These are phyloP conservation scores for Drosophila prostipennis DNA, from an alignment of 2,888 invertebrate species.

Conservation along the genomic window DNA sequence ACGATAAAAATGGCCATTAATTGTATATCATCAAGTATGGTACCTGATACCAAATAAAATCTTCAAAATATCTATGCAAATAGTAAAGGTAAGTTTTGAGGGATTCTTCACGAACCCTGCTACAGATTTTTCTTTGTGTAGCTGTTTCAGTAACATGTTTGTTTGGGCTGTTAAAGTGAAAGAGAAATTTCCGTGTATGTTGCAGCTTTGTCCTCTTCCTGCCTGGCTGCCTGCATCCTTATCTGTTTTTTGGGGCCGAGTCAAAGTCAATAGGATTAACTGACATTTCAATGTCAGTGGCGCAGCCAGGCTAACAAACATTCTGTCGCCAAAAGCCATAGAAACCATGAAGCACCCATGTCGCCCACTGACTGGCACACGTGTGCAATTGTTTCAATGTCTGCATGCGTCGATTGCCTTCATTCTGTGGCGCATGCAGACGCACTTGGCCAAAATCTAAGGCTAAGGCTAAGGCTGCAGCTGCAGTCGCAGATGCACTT, in stretches of 20 bases:
- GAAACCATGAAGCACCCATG: background rate
- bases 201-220: slow-evolving; percentile 22
- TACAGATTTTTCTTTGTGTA: background rate
- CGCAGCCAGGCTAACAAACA: slow-evolving; percentile 31
- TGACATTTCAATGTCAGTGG: slow-evolving; percentile 59
- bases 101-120: no score
- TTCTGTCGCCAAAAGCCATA: background rate
- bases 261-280: slow-evolving; percentile 55
- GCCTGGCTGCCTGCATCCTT: slow-evolving; percentile 9
- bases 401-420: slow-evolving; percentile 52
- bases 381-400: slow-evolving; percentile 67
- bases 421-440: slow-evolving; percentile 53
- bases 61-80: no score
- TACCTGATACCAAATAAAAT: no score
- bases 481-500: slow-evolving; percentile 10
- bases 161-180: slow-evolving; percentile 12
- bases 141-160: slow-evolving; percentile 5
- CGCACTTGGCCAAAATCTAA: slow-evolving; percentile 35
- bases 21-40: no score
- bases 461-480: slow-evolving; percentile 36
- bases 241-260: slow-evolving; percentile 22
- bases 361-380: slow-evolving; percentile 17
- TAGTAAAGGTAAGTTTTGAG: no score
- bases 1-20: no score
- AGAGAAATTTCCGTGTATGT: slow-evolving; percentile 4